phyloP scores from a whole-genome alignment of 2,113 vertebrate genomes.

The Lepisosteus oculatus region DNA sequence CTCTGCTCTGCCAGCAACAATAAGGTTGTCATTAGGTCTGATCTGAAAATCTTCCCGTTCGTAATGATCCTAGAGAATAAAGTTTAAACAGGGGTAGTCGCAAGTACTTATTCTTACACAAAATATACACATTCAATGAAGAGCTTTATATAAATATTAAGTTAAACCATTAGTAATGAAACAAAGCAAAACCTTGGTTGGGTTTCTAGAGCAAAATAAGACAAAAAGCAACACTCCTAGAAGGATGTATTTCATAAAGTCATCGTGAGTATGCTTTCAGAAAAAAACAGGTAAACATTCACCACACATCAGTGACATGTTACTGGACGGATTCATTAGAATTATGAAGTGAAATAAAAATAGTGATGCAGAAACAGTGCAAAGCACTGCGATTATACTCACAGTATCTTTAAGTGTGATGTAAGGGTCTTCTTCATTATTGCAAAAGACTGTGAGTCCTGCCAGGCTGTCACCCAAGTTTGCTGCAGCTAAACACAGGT shows the following conservation, averaged over 20 bases:
- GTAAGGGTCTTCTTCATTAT: conserved; percentile 88
- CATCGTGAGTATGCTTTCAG: no score
- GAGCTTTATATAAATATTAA: no score
- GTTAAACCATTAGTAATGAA: no score
- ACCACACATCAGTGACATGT: no score
- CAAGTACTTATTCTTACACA: no score
- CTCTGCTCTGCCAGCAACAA: conserved; percentile 82
- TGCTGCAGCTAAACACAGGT: conserved; percentile 58
- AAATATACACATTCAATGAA: no score
- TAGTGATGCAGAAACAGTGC: neutral
- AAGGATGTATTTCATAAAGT: no score
- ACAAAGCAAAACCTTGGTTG: no score
- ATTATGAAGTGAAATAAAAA: neutral
- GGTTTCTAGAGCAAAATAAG: no score
- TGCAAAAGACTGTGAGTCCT: conserved; percentile 82
- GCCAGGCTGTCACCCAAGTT: conserved; percentile 86
- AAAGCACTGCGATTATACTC: conserved; percentile 38
- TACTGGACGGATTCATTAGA: neutral
- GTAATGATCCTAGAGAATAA: conserved; percentile 82
- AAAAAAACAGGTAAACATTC: no score
- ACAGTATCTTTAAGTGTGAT: conserved; percentile 93
- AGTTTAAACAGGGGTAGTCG: neutral
- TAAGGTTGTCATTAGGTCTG: conserved; percentile 85
- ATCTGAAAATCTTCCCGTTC: conserved; percentile 92
- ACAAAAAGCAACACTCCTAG: no score